These are phyloP conservation scores for Aleadryas rufinucha DNA, from an alignment of 2,113 vertebrate genomes.

Conservation along the genomic window DNA sequence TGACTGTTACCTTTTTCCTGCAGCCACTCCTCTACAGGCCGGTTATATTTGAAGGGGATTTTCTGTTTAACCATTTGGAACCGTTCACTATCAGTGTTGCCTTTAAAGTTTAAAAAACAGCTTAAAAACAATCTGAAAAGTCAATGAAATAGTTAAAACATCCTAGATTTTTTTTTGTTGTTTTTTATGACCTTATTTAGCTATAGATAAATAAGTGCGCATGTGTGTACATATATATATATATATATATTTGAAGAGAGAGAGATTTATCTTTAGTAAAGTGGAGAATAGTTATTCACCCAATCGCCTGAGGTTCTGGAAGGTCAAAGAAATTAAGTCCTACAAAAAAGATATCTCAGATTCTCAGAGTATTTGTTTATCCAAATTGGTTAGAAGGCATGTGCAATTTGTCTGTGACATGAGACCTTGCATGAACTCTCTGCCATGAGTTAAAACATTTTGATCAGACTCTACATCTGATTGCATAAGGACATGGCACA, in stretches of 20 bases:
- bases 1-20: slow-evolving; percentile 99
- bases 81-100: slow-evolving; percentile 99
- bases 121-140: slow-evolving; percentile 91
- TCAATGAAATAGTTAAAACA: slow-evolving; percentile 78
- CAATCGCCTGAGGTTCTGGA: slow-evolving; percentile 52
- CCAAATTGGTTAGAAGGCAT: neutral
- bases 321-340: slow-evolving; percentile 20
- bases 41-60: slow-evolving; percentile 99
- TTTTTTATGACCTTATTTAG: slow-evolving; percentile 74
- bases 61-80: slow-evolving; percentile 99
- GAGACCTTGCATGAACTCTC: neutral
- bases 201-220: neutral
- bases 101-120: slow-evolving; percentile 99
- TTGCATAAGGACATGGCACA: neutral
- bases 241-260: slow-evolving; percentile 14
- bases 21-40: slow-evolving; percentile 98
- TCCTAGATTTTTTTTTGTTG: slow-evolving; percentile 61
- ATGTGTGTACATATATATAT: neutral
- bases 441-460: neutral
- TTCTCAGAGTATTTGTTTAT: neutral
- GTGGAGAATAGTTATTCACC: slow-evolving; percentile 57
- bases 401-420: neutral
- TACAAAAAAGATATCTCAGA: neutral
- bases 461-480: neutral
- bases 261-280: slow-evolving; percentile 48